Conservation (phyloP, 2,888 invertebrate species). For the Eupithecia tripunctaria region DNA sequence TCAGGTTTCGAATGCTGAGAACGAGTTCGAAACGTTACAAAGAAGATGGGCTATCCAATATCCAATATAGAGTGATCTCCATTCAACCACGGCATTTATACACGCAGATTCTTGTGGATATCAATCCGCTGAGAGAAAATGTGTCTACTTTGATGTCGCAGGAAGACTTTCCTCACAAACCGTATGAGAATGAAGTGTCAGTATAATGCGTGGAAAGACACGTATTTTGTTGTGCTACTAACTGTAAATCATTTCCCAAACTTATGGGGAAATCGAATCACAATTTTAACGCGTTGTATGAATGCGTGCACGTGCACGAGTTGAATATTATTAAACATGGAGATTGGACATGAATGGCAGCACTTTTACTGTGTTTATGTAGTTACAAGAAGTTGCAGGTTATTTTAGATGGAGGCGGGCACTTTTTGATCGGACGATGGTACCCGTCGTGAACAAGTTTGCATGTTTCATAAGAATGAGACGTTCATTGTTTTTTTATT, state of each 20-base stretch:
- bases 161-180: background rate
- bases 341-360: too few species aligned
- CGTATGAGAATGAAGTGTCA: background rate
- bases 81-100: constrained; percentile 87
- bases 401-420: too few species aligned
- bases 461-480: too few species aligned
- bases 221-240: constrained; percentile 27
- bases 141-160: background rate
- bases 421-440: too few species aligned
- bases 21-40: constrained; percentile 89
- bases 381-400: too few species aligned
- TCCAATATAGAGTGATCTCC: constrained; percentile 88
- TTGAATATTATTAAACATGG: too few species aligned
- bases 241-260: constrained; percentile 3
- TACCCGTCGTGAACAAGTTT: too few species aligned
- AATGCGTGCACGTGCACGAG: background rate
- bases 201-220: constrained; percentile 29
- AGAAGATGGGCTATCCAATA: constrained; percentile 91
- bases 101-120: constrained; percentile 90
- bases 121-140: constrained; percentile 71
- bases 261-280: background rate
- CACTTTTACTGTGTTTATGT: too few species aligned
- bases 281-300: background rate
- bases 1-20: constrained; percentile 79
- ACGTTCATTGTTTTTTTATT: too few species aligned